Evolutionary conservation across 2,888 invertebrate species (phyloP).

Genomic region (Allacma fusca): DNA sequence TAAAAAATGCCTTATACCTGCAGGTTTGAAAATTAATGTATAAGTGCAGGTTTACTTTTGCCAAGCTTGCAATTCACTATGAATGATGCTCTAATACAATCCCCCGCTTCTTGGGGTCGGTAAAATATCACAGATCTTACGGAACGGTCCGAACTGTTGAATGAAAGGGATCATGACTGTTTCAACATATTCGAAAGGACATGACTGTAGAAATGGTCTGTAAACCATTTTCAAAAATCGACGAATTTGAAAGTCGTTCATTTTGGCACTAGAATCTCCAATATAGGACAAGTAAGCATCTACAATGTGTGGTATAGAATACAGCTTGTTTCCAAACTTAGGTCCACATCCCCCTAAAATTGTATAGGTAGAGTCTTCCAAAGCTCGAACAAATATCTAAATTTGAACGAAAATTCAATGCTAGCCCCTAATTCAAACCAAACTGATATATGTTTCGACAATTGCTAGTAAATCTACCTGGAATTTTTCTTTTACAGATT

Average conservation of each 20-base stretch:
- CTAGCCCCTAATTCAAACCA: too few relatives aligned
- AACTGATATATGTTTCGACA: too few relatives aligned
- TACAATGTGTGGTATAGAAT: conserved; percentile 55
- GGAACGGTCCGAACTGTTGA: conserved; percentile 57
- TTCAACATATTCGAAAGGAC: conserved; percentile 48
- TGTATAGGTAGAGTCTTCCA: conserved; percentile 51
- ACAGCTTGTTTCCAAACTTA: conserved; percentile 52
- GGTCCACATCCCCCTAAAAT: conserved; percentile 55
- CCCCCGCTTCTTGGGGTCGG: too few relatives aligned
- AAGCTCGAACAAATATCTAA: conserved; percentile 52
- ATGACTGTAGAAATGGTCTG: conserved; percentile 54
- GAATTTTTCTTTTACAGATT: conserved; percentile 47
- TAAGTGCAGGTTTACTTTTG: too few relatives aligned
- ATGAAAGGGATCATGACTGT: conserved; percentile 54
- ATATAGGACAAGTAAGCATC: conserved; percentile 57
- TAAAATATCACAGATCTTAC: too few relatives aligned
- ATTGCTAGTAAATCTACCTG: conserved; percentile 41
- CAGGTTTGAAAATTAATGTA: too few relatives aligned
- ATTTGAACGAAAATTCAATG: too few relatives aligned
- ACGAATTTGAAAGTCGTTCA: conserved; percentile 56
- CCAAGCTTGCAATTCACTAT: too few relatives aligned
- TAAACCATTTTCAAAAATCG: conserved; percentile 52
- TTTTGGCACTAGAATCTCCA: conserved; percentile 50
- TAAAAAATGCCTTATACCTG: too few relatives aligned
- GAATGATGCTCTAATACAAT: too few relatives aligned